These are phyloP conservation scores for Branchipolynoe longqiensis DNA, from an alignment of 2,888 invertebrate genomes.

Conservation along the genomic window DNA sequence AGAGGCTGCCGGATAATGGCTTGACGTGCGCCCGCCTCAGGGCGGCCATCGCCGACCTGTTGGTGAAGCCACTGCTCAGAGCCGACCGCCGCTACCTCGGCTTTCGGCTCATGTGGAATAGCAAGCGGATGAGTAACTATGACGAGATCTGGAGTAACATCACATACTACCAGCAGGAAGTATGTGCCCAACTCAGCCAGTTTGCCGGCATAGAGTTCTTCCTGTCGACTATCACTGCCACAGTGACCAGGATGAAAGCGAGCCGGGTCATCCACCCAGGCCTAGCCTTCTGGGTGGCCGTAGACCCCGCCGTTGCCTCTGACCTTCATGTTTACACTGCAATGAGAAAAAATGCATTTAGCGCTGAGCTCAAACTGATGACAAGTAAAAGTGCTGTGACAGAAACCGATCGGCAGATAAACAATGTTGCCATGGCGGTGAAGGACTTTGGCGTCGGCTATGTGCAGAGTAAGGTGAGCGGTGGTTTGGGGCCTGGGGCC, in stretches of 20 bases:
- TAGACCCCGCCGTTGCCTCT: neutral
- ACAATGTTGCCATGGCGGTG: slow-evolving; percentile 26
- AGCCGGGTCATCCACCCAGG: neutral
- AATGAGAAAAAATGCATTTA: neutral
- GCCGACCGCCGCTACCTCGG: neutral
- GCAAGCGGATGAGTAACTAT: neutral
- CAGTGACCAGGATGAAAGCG: neutral
- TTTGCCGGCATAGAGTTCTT: slow-evolving; percentile 8
- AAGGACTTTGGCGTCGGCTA: slow-evolving; percentile 32
- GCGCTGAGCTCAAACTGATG: slow-evolving; percentile 30
- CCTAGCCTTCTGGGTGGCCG: slow-evolving; percentile 33
- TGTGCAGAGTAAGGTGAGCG: slow-evolving; percentile 18
- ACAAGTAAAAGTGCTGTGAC: neutral
- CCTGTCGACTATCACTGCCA: slow-evolving; percentile 32
- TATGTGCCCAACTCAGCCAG: neutral
- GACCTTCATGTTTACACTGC: neutral
- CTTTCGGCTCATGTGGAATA: slow-evolving; percentile 22
- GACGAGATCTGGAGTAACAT: slow-evolving; percentile 42
- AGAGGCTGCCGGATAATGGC: neutral
- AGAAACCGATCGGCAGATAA: slow-evolving; percentile 7
- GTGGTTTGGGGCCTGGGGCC: neutral
- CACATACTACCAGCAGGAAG: slow-evolving; percentile 22
- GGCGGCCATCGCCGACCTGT: neutral
- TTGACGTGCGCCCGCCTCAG: neutral
- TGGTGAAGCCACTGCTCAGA: slow-evolving; percentile 1